Base-by-base conservation (phyloP, 2,113 vertebrate species). In the Chelonoidis abingdonii region DNA sequence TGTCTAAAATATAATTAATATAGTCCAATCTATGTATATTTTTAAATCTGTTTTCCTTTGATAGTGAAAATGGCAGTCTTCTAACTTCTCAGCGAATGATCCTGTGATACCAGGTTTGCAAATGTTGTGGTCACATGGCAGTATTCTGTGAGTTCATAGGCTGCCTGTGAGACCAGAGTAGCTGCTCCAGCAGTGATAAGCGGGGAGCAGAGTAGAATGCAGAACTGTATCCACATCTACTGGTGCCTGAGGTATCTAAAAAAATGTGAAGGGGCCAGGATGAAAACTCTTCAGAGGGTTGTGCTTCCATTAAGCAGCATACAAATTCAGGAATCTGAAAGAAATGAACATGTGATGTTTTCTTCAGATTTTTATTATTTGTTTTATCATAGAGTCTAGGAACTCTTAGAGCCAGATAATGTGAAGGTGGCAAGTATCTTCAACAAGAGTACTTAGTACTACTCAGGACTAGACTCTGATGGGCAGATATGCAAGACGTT, bases 401-500 rank as follows among this genome's bases (percentile, higher is more conserved):
- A 72, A 17, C 31, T 72, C 65, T 72, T 83, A 89, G 84, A 95
- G 88, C 87, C 65, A 87, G 78, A 88, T 90, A 91, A 91, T 84
- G 53, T 92, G 44, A 91, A 50, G n/a, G 92, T 90, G 52, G 25
- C 38, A 88, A 83, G 38, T 93, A 89, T 93, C 24, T 87, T 89
- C 93, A 89, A 83, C 69, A 92, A 72, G 52, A 84, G 76, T 41
- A 25, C 91, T 96, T 83, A 94, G 86, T 52, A 93, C n/a, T 41
- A 87, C 94, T 90, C 83, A 94, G 95, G 94, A 87, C 89, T 96
- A 95, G 54, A 88, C 91, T 96, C 41, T 47, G 24, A 47, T 87
- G 93, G 94, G 94, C 89, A 95, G 94, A 97, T 93, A 54, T 81
- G 84, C 91, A 97, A 93, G 78, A 91, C 84, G 84, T 89, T 93